These are phyloP conservation scores for Diploscapter pachys DNA, from an alignment of 1,140 invertebrate species.

Conservation along the genomic window DNA sequence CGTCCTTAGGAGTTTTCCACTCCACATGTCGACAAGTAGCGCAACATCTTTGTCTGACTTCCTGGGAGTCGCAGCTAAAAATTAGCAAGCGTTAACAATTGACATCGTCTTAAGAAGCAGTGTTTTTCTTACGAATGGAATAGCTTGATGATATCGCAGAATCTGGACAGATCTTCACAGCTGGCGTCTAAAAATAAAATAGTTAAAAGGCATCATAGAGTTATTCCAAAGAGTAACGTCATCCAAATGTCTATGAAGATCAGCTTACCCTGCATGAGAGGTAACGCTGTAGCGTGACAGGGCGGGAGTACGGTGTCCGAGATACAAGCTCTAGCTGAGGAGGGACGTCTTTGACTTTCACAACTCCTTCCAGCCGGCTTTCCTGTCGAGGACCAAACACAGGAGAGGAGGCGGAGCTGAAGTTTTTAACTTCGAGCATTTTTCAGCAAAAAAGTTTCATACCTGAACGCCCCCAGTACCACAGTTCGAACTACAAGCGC, in stretches of 20 bases:
- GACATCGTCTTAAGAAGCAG: not conserved
- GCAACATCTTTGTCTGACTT: constrained; percentile 34
- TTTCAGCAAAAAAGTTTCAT: too few species aligned
- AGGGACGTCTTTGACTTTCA: constrained; percentile 25
- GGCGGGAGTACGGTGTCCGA: constrained; percentile 18
- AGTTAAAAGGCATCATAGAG: not conserved
- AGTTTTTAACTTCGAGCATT: too few species aligned
- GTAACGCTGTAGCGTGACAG: constrained; percentile 16
- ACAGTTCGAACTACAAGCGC: constrained; percentile 30
- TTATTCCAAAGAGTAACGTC: not conserved
- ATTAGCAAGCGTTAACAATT: not conserved
- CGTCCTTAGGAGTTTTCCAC: not conserved
- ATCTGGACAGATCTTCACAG: constrained; percentile 37
- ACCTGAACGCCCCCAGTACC: constrained; percentile 30
- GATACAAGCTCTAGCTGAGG: constrained; percentile 27
- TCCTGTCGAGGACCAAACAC: constrained; percentile 35
- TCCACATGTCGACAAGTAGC: constrained; percentile 28
- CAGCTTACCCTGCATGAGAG: constrained; percentile 21
- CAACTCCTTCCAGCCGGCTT: constrained; percentile 36
- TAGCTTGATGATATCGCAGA: constrained; percentile 41
- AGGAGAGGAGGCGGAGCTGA: constrained; percentile 26
- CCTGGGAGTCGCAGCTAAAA: constrained; percentile 31
- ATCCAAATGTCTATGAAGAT: not conserved
- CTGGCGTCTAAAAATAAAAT: constrained; percentile 22
- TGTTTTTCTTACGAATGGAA: constrained; percentile 35